Conservation (phyloP, 2,797 vertebrate genomes). For the Pangasius mekongensis region DNA sequence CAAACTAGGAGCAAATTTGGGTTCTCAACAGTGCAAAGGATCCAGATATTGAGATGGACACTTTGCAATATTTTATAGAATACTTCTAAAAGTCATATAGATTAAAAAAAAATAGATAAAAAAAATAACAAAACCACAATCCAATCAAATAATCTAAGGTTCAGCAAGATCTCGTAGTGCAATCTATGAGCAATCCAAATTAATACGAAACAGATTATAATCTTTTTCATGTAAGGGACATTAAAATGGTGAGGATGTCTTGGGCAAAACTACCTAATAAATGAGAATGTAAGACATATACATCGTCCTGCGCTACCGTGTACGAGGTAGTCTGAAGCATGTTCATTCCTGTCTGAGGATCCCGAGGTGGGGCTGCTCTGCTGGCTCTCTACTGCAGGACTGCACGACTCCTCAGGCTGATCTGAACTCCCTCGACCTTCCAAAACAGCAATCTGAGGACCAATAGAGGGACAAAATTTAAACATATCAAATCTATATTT, state of each 20-base stretch:
- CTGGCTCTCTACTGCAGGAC: slow-evolving; percentile 55
- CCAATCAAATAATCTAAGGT: neutral
- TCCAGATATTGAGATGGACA: neutral
- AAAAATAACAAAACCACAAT: neutral
- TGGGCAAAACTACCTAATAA: neutral
- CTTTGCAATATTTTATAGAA: neutral
- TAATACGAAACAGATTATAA: too few relatives aligned
- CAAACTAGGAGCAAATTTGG: neutral
- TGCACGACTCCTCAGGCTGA: slow-evolving; percentile 53
- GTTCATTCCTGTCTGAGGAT: slow-evolving; percentile 61
- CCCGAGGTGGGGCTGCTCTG: slow-evolving; percentile 57
- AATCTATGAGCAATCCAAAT: neutral
- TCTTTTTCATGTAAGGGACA: neutral
- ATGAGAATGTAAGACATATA: neutral
- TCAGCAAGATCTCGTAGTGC: neutral
- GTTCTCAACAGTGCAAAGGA: neutral
- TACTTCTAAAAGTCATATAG: neutral
- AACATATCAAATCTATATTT: neutral
- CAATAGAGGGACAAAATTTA: neutral
- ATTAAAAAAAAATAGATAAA: neutral
- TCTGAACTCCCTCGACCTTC: slow-evolving; percentile 67
- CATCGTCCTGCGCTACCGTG: slow-evolving; percentile 57
- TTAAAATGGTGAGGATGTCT: neutral
- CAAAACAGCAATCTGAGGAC: slow-evolving; percentile 66
- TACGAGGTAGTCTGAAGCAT: slow-evolving; percentile 60